A percentile compares a stretch with the other conserved stretches of the same genome.
phyloP scores from a whole-genome alignment of 2,113 vertebrate genomes.

The Sminthopsis crassicaudata region DNA sequence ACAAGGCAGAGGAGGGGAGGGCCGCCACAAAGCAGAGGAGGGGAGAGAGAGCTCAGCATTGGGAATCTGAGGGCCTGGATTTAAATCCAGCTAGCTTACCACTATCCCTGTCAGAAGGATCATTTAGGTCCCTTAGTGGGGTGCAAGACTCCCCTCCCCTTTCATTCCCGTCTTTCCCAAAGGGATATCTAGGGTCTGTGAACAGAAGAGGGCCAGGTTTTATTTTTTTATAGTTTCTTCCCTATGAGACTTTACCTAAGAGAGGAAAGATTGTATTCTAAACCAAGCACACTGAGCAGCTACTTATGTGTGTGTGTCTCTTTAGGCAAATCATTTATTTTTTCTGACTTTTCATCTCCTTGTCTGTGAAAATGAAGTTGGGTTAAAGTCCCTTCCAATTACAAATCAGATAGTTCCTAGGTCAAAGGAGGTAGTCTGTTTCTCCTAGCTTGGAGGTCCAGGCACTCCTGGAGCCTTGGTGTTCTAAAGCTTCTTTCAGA shows the following conservation, averaged over 20 bases:
- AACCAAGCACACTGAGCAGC: not conserved
- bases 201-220: not conserved
- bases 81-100: not conserved
- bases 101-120: not conserved
- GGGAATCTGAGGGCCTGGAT: not conserved
- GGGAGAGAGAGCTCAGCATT: not conserved
- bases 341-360: not conserved
- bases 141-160: not conserved
- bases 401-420: not conserved
- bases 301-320: not conserved
- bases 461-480: not conserved
- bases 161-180: not conserved
- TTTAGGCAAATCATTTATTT: not conserved
- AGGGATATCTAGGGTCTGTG: not conserved
- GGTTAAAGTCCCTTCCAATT: not conserved
- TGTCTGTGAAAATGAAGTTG: not conserved
- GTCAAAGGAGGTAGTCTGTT: not conserved
- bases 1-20: not conserved
- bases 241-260: not conserved
- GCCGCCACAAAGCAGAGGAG: too few relatives aligned
- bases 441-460: not conserved
- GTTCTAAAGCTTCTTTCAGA: not conserved
- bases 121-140: not conserved
- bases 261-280: not conserved
- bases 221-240: not conserved